Conservation (phyloP, 2,113 vertebrate genomes). For the Siniperca knerii region DNA sequence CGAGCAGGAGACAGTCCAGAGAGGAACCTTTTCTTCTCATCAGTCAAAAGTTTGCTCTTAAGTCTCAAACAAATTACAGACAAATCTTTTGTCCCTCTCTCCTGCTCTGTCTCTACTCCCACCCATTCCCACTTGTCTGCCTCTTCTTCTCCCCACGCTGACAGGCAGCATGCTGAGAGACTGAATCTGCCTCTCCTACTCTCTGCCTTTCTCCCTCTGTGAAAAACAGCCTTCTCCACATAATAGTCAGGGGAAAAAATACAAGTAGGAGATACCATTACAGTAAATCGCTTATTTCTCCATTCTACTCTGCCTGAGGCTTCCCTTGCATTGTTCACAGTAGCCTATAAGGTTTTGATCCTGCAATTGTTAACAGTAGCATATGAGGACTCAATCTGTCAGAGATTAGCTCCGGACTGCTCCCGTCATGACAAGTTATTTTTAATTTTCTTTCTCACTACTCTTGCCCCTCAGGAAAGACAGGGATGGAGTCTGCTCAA, state of each 20-base stretch:
- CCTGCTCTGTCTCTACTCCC: conserved; percentile 36
- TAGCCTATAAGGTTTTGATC: conserved; percentile 62
- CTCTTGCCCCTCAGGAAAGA: conserved; percentile 45
- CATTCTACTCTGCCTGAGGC: conserved; percentile 43
- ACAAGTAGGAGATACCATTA: conserved; percentile 63
- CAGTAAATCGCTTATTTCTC: conserved; percentile 60
- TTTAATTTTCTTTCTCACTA: conserved; percentile 43
- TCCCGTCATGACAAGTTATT: conserved; percentile 58
- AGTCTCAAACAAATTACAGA: conserved; percentile 56
- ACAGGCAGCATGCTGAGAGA: conserved; percentile 62
- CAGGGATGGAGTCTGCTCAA: conserved; percentile 49
- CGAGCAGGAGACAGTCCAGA: conserved; percentile 20
- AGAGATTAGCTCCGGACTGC: conserved; percentile 64
- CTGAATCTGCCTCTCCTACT: conserved; percentile 39
- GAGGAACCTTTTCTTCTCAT: conserved; percentile 62
- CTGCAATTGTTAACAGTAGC: conserved; percentile 56
- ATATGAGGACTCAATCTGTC: conserved; percentile 52
- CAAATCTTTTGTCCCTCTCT: conserved; percentile 33
- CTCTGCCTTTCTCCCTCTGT: conserved; percentile 41
- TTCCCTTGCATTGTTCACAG: conserved; percentile 53
- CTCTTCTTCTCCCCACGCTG: conserved; percentile 49
- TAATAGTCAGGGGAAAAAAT: conserved; percentile 40
- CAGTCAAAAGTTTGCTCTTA: conserved; percentile 66
- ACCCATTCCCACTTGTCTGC: conserved; percentile 56
- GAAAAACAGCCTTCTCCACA: conserved; percentile 51